phyloP scores from a whole-genome alignment of 1,140 invertebrate species.

The Sarcophaga bullata region DNA sequence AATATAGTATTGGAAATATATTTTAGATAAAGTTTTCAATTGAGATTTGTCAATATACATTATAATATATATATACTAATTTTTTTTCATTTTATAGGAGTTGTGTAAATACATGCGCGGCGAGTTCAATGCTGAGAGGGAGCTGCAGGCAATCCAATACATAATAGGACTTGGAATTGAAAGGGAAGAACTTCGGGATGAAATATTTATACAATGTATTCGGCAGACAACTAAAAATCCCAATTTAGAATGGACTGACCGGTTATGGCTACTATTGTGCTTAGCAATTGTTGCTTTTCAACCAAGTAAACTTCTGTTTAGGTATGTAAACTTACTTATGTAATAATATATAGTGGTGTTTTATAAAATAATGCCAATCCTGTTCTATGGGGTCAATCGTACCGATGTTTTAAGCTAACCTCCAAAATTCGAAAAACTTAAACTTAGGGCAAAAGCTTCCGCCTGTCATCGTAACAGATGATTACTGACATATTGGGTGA shows the following conservation, averaged over 20 bases:
- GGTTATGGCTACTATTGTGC: slow-evolving; percentile 90
- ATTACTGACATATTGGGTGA: too few species aligned
- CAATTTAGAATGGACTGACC: slow-evolving; percentile 79
- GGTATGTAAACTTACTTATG: slow-evolving; percentile 60
- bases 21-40: too few species aligned
- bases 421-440: too few species aligned
- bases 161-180: slow-evolving; percentile 88
- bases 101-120: slow-evolving; percentile 87
- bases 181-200: slow-evolving; percentile 87
- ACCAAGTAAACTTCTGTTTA: slow-evolving; percentile 85
- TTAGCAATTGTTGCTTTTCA: slow-evolving; percentile 91
- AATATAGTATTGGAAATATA: too few species aligned
- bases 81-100: slow-evolving; percentile 71
- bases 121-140: slow-evolving; percentile 84
- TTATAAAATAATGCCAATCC: too few species aligned
- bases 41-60: neutral
- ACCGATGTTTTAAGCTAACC: too few species aligned
- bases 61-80: too few species aligned
- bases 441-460: too few species aligned
- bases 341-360: too few species aligned
- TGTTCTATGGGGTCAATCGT: too few species aligned
- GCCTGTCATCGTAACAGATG: too few species aligned
- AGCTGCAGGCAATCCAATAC: slow-evolving; percentile 83
- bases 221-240: slow-evolving; percentile 88
- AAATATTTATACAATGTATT: slow-evolving; percentile 89